phyloP scores from a whole-genome alignment of 2,888 invertebrate species.

The Mythimna vitellina region DNA sequence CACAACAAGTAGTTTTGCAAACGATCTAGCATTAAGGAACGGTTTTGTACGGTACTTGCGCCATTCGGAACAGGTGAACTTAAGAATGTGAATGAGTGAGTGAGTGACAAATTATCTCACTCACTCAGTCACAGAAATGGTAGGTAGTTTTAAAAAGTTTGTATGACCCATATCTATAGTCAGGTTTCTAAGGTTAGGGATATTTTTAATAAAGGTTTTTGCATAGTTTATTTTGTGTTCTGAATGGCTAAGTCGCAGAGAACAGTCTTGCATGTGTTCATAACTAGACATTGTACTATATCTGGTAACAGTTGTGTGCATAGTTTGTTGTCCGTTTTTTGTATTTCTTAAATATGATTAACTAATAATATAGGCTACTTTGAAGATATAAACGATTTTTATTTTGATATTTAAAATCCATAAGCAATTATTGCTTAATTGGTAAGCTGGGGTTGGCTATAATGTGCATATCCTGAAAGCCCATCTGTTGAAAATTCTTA shows the following conservation, averaged over 20 bases:
- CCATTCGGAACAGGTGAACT: conserved; percentile 41
- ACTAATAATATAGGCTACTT: conserved; percentile 77
- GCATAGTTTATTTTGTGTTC: conserved; percentile 46
- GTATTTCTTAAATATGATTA: conserved; percentile 77
- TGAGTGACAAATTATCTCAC: conserved; percentile 19
- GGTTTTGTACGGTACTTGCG: conserved; percentile 42
- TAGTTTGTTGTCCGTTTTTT: conserved; percentile 80
- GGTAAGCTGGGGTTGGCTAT: background rate
- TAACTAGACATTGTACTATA: conserved; percentile 69
- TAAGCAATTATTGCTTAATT: background rate
- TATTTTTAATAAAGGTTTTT: conserved; percentile 36
- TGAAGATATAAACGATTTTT: conserved; percentile 60
- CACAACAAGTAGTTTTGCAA: conserved; percentile 19
- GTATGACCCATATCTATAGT: conserved; percentile 52
- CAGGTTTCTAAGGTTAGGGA: conserved; percentile 31
- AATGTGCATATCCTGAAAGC: no score
- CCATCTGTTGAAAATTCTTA: no score
- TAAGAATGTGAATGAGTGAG: conserved; percentile 29
- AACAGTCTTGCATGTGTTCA: conserved; percentile 79
- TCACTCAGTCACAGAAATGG: conserved; percentile 22
- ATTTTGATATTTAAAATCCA: conserved; percentile 8
- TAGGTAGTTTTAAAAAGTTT: conserved; percentile 27
- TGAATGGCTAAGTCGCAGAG: conserved; percentile 47
- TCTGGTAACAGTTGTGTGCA: conserved; percentile 74
- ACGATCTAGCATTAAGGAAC: conserved; percentile 43